Conservation (phyloP, 1,140 invertebrate species). For the Homarus americanus region DNA sequence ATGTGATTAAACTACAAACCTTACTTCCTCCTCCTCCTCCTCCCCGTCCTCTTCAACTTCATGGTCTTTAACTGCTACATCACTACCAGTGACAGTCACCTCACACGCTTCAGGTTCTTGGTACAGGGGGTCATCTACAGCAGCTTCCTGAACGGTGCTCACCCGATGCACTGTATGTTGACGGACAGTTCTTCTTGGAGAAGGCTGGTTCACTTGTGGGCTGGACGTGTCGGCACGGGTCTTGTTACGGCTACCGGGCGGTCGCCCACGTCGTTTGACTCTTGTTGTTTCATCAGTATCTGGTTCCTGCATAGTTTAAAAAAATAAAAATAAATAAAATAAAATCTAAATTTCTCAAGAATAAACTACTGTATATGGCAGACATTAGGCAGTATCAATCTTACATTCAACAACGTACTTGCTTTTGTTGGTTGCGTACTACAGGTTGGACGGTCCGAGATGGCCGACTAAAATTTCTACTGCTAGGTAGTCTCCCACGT, state of each 20-base stretch:
- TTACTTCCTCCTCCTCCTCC: constrained; percentile 21
- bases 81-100: not conserved
- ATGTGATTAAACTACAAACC: constrained; percentile 35
- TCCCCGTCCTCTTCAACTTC: constrained; percentile 1
- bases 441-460: not conserved
- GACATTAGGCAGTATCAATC: not conserved
- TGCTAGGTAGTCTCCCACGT: constrained; percentile 3
- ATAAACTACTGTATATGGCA: too few species aligned
- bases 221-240: not conserved
- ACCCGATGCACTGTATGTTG: not conserved
- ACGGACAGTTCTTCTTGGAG: constrained; percentile 31
- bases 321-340: not conserved
- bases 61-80: constrained; percentile 25
- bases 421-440: not conserved
- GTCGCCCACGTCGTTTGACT: constrained; percentile 34
- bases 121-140: constrained; percentile 28
- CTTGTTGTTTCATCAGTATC: not conserved
- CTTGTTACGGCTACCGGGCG: constrained; percentile 40
- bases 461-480: not conserved
- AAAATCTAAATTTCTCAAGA: too few species aligned
- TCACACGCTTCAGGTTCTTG: constrained; percentile 33
- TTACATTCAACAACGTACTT: not conserved
- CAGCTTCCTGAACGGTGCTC: constrained; percentile 9
- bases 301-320: not conserved
- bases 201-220: not conserved